phyloP scores from a whole-genome alignment of 2,888 invertebrate species.

The Pardosa pseudoannulata region DNA sequence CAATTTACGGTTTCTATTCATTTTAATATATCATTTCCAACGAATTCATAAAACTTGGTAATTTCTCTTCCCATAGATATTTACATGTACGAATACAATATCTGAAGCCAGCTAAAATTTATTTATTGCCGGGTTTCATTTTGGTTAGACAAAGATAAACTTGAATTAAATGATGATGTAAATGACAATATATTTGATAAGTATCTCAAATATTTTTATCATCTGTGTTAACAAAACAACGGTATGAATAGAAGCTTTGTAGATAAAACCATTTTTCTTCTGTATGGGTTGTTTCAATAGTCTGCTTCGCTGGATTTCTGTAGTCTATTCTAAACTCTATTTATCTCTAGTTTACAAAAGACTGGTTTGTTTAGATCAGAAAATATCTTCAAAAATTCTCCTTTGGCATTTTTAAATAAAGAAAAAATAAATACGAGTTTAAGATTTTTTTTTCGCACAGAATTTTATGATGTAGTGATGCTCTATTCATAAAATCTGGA shows the following conservation, averaged over 20 bases:
- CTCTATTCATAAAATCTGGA: no score
- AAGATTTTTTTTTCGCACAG: no score
- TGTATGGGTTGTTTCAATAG: not conserved
- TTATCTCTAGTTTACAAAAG: constrained; percentile 3
- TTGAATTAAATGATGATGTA: not conserved
- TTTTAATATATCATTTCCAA: no score
- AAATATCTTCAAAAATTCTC: no score
- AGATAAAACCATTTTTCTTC: constrained; percentile 1
- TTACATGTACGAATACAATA: no score
- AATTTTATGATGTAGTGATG: no score
- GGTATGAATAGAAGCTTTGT: not conserved
- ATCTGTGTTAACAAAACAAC: not conserved
- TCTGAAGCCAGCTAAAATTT: no score
- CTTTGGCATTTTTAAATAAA: no score
- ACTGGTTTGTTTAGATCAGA: not conserved
- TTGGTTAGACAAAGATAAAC: not conserved
- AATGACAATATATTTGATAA: not conserved
- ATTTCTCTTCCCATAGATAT: no score
- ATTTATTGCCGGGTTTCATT: not conserved
- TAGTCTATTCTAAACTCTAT: not conserved
- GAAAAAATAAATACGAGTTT: no score
- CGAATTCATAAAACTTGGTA: no score
- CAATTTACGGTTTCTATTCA: no score
- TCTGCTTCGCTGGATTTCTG: not conserved
- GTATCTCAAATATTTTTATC: not conserved